These are phyloP conservation scores for Cathartes aura DNA, from an alignment of 2,113 vertebrate species.

Conservation along the genomic window DNA sequence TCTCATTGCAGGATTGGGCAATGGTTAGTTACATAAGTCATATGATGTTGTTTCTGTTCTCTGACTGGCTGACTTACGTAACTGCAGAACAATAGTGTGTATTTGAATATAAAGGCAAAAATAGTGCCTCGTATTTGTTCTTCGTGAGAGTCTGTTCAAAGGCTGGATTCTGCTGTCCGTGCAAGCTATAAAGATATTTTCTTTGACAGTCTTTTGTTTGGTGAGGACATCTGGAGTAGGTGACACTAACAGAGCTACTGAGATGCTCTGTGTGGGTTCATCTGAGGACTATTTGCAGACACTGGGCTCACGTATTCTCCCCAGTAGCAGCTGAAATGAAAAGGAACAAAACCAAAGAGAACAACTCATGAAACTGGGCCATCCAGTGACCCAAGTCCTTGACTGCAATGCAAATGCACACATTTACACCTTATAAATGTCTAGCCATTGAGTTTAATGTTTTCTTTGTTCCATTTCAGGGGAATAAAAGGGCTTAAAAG, in stretches of 20 bases:
- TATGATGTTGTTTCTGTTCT: slow-evolving; percentile 57
- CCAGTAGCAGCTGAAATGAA: background rate
- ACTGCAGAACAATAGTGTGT: slow-evolving; percentile 55
- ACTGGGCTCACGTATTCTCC: background rate
- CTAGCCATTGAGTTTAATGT: rapidly evolving
- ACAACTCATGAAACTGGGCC: background rate
- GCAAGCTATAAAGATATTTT: background rate
- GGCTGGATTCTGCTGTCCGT: background rate
- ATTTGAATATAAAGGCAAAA: slow-evolving; percentile 67
- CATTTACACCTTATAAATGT: background rate
- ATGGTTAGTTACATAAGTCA: slow-evolving; percentile 67
- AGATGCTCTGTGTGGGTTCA: slow-evolving; percentile 1
- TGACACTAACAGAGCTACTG: background rate
- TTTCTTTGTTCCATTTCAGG: background rate
- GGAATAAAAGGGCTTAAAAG: background rate
- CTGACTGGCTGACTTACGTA: slow-evolving; percentile 66
- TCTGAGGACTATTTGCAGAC: background rate
- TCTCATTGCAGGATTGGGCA: slow-evolving; percentile 66
- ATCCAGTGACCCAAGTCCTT: background rate
- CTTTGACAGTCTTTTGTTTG: background rate
- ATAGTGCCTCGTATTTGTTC: background rate
- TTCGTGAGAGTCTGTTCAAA: background rate
- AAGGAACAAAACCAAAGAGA: background rate
- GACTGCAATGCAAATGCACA: background rate
- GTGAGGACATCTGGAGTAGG: slow-evolving; percentile 19